Percentiles rank a stretch among this genome's conserved stretches.
Evolutionary conservation across 2,113 vertebrate genomes (phyloP).

Genomic region (Alligator sinensis): DNA sequence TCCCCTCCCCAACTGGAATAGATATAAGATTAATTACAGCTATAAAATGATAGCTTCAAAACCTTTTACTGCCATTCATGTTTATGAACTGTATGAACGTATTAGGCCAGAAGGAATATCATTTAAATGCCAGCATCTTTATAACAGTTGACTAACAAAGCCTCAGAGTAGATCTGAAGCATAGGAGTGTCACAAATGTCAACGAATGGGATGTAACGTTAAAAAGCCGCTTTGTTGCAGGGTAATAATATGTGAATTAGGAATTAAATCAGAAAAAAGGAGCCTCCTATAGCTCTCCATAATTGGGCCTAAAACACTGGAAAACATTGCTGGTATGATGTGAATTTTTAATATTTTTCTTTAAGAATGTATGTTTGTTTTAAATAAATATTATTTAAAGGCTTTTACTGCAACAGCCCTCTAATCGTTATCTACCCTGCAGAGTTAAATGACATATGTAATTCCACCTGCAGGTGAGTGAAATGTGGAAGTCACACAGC

Average conservation of each 20-base stretch:
- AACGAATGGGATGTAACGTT: not conserved
- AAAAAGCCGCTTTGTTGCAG: not conserved
- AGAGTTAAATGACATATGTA: not conserved
- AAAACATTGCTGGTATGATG: not conserved
- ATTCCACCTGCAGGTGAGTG: not conserved
- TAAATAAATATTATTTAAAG: not conserved
- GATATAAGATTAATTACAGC: constrained; percentile 40
- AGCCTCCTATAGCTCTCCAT: not conserved
- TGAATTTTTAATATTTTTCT: not conserved
- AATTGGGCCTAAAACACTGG: not conserved
- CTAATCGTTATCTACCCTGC: not conserved
- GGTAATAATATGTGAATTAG: not conserved
- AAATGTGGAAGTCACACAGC: constrained; percentile 31
- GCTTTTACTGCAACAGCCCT: not conserved
- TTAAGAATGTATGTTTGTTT: not conserved
- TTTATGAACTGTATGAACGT: not conserved
- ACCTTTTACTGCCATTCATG: constrained; percentile 28
- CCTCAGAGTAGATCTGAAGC: not conserved
- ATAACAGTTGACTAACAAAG: not conserved
- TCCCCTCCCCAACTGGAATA: constrained; percentile 37
- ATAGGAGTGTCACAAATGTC: not conserved
- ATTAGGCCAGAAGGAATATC: not conserved
- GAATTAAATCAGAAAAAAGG: not conserved
- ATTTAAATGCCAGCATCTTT: not conserved
- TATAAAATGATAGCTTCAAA: constrained; percentile 57